These are phyloP conservation scores for Hippasteria phrygiana DNA, from an alignment of 53 echinoderm and acorn worm species.

Conservation along the genomic window DNA sequence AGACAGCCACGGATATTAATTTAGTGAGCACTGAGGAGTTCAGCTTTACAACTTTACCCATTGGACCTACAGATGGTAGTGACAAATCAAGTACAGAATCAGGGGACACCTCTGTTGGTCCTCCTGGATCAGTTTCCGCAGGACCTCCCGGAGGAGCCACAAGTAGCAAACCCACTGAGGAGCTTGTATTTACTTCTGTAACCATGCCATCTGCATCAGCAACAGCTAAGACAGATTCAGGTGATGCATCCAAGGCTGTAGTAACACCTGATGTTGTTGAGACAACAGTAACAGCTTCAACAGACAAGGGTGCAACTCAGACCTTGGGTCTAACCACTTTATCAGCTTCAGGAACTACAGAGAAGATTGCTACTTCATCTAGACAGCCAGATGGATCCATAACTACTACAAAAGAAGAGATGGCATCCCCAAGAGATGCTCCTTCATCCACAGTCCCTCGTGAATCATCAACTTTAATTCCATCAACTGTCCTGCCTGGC, in stretches of 20 bases:
- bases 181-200: neutral
- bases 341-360: neutral
- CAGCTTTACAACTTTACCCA: conserved; percentile 12
- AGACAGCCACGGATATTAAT: neutral
- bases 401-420: no score
- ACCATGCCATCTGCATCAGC: neutral
- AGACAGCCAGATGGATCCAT: no score
- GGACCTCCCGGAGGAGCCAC: neutral
- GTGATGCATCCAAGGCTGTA: neutral
- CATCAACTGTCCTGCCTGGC: no score
- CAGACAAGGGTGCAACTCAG: no score
- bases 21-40: neutral
- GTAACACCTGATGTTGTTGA: neutral
- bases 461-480: neutral
- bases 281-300: no score
- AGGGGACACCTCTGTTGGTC: neutral
- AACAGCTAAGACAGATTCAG: neutral
- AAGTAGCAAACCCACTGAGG: neutral
- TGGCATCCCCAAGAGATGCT: neutral
- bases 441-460: neutral
- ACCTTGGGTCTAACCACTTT: neutral
- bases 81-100: neutral
- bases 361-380: no score
- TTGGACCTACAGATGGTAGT: neutral
- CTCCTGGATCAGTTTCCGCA: neutral